A percentile compares a stretch with the other conserved stretches of the same genome.
Conservation (phyloP, 2,888 invertebrate genomes). For the Aleiodes leptofemur region DNA sequence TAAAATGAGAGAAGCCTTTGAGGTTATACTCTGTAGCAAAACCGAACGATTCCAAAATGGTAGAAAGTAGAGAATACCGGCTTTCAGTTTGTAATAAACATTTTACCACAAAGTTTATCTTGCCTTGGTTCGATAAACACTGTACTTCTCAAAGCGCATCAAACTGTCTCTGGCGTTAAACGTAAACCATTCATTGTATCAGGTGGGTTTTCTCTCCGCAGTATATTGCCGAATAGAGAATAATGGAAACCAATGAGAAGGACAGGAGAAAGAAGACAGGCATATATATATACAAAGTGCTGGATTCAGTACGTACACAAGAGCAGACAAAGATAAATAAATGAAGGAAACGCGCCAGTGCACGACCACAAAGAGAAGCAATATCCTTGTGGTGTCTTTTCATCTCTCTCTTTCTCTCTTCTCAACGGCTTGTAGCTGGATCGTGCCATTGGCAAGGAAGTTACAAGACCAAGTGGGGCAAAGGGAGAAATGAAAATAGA, state of each 20-base stretch:
- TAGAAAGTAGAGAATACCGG: not conserved
- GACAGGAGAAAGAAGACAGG: slow-evolving; percentile 48
- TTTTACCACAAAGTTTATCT: slow-evolving; percentile 26
- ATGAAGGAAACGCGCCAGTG: slow-evolving; percentile 64
- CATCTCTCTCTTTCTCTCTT: slow-evolving; percentile 36
- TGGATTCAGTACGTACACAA: slow-evolving; percentile 36
- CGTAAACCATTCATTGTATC: slow-evolving; percentile 62
- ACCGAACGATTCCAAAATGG: not conserved
- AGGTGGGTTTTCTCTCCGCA: slow-evolving; percentile 44
- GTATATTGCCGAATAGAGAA: slow-evolving; percentile 37
- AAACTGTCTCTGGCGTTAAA: slow-evolving; percentile 57
- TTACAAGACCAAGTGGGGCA: not conserved
- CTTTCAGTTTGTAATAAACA: slow-evolving; percentile 22
- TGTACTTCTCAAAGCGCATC: slow-evolving; percentile 51
- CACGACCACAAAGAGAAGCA: slow-evolving; percentile 67
- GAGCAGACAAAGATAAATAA: slow-evolving; percentile 69
- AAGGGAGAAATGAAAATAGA: slow-evolving; percentile 15
- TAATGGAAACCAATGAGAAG: slow-evolving; percentile 48
- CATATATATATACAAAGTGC: slow-evolving; percentile 32
- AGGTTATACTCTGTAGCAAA: not conserved
- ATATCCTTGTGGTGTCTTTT: slow-evolving; percentile 64
- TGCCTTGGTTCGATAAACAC: slow-evolving; percentile 20
- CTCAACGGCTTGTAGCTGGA: not conserved
- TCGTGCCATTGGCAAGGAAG: slow-evolving; percentile 18
- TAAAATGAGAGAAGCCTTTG: not conserved